Evolutionary conservation across 2,888 invertebrate genomes (phyloP), one percentile per base, ranked within the genome.

Genomic region (Acronicta leporina): DNA sequence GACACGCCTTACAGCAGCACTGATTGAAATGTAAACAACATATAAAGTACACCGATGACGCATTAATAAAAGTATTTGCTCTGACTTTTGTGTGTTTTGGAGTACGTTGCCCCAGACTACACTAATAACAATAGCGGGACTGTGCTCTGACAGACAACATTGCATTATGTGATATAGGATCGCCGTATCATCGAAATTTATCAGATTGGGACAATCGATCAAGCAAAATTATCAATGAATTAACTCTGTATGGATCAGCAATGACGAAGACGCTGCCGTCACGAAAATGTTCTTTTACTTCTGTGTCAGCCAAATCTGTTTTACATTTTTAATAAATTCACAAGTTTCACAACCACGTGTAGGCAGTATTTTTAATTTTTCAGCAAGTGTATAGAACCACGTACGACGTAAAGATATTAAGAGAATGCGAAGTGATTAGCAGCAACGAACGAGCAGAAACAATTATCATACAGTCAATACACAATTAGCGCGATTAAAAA

Each of bases 361-460:
- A 13, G 35, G 10, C 33, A 33, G 33, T 33, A 10, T 33, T 33
- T 33, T 33, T 4, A 33, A 38, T n/a, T 38, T 1, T 5, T 38
- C 38, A 35, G 14, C 48, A 45, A 42, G 43, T 35, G 8, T 30
- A n/a, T n/a, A 60, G 15, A 20, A 56, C n/a, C 33, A 50, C 60
- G 42, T 68, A 59, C 49, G 30, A 73, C 53, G 69, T 63, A 61
- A 63, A 73, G 62, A 73, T 81, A 85, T 81, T 80, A 84, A 74
- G 81, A 76, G 81, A 84, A 86, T 81, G 83, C 69, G 69, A 82
- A 84, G 80, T 87, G 82, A 89, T 92, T 92, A 92, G 85, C 88
- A 73, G 63, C 72, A 75, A 80, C 73, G 70, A 79, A 82, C 81
- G 76, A 85, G 84, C 80, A 74, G 84, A 69, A 80, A 80, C 79